A percentile compares a stretch with the other conserved stretches of the same genome.
Conservation (phyloP, 1,140 invertebrate genomes). For the Papilio dardanus region DNA sequence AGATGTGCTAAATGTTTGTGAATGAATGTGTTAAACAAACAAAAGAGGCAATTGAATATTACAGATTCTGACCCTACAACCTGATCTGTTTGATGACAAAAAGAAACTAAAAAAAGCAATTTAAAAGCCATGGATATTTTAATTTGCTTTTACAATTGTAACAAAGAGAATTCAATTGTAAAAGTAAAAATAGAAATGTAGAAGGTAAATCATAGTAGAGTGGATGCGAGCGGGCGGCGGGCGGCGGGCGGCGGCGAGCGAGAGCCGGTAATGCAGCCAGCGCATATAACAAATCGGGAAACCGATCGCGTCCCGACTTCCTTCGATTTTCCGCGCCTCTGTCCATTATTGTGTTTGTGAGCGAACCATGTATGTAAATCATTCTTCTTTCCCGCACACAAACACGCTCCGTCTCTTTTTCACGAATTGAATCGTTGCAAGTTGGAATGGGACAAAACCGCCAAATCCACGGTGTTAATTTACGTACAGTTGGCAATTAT, state of each 20-base stretch:
- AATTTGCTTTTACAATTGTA: conserved; percentile 5
- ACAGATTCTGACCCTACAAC: no score
- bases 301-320: conserved; percentile 61
- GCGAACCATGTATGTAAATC: conserved; percentile 72
- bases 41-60: no score
- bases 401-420: conserved; percentile 60
- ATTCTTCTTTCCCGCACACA: conserved; percentile 59
- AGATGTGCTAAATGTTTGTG: no score
- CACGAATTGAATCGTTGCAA: conserved; percentile 40
- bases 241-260: conserved; percentile 45
- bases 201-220: conserved; percentile 14
- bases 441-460: conserved; percentile 57
- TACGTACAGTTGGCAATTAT: conserved; percentile 81
- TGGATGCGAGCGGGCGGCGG: conserved; percentile 8
- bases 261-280: conserved; percentile 51
- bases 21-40: no score
- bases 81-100: not conserved
- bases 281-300: conserved; percentile 67
- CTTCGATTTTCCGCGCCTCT: conserved; percentile 71
- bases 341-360: conserved; percentile 74
- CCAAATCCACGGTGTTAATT: conserved; percentile 78
- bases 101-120: not conserved
- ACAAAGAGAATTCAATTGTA: conserved; percentile 18
- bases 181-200: conserved; percentile 19
- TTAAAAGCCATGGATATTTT: not conserved